These are phyloP conservation scores for Omphaloscelis lunosa DNA, from an alignment of 2,888 invertebrate species.

Conservation along the genomic window DNA sequence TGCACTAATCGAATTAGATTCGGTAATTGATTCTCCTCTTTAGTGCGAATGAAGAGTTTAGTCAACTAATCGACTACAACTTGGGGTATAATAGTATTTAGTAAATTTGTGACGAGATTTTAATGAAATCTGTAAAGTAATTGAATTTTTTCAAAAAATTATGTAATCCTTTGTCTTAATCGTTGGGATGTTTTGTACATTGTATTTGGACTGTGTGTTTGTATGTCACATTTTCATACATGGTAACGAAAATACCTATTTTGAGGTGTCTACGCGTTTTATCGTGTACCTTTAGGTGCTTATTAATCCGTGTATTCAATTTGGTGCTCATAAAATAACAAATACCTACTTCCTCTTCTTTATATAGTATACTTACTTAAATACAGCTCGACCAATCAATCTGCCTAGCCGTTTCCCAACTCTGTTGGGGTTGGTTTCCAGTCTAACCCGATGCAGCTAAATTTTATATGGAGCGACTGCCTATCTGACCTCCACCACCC, in stretches of 20 bases:
- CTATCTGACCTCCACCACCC: no score
- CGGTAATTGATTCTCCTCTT: slow-evolving; percentile 35
- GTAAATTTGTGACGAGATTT: slow-evolving; percentile 83
- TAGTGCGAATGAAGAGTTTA: slow-evolving; percentile 26
- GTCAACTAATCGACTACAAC: slow-evolving; percentile 41
- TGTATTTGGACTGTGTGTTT: slow-evolving; percentile 64
- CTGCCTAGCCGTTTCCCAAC: no score
- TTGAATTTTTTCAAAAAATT: slow-evolving; percentile 81
- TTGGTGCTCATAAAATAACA: slow-evolving; percentile 1
- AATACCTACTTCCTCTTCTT: neutral
- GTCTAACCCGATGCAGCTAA: no score
- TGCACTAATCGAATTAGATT: slow-evolving; percentile 37
- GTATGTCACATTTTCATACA: slow-evolving; percentile 58
- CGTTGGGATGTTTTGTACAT: slow-evolving; percentile 79
- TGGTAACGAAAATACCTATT: neutral
- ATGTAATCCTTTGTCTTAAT: slow-evolving; percentile 81
- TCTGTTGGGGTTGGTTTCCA: no score
- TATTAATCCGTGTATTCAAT: neutral
- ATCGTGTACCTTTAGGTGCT: neutral
- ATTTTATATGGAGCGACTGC: no score
- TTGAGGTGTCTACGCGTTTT: neutral
- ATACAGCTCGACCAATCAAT: no score
- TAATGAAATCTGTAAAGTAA: slow-evolving; percentile 84
- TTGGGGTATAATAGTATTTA: slow-evolving; percentile 59
- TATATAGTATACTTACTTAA: neutral